Evolutionary conservation across 2,797 vertebrate genomes (phyloP).

Genomic region (Ceryle rudis): DNA sequence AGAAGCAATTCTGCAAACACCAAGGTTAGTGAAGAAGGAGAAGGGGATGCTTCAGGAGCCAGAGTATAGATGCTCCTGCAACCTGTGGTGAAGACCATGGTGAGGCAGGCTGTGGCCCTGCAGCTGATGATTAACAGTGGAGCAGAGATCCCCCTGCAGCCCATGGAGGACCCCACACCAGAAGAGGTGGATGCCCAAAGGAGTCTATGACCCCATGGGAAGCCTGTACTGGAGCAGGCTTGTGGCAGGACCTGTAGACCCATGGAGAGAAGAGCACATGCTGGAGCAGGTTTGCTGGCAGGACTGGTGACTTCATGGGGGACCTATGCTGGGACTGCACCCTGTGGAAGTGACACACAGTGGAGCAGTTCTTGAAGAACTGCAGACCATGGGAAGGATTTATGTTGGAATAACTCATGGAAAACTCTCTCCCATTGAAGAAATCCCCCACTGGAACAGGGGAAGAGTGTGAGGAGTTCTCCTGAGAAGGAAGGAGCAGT

Average conservation of each 20-base stretch:
- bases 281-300: not conserved
- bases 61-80: not conserved
- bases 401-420: not conserved
- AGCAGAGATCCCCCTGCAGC: not conserved
- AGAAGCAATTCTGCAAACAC: not conserved
- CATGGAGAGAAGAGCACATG: not conserved
- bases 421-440: not conserved
- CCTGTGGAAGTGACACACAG: not conserved
- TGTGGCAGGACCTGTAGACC: not conserved
- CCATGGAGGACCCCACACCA: not conserved
- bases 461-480: not conserved
- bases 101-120: not conserved
- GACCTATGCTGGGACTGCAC: not conserved
- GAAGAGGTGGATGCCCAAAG: not conserved
- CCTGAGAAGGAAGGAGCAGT: not conserved
- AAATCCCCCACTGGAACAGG: not conserved
- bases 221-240: not conserved
- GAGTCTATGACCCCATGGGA: not conserved
- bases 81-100: not conserved
- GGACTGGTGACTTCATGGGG: not conserved
- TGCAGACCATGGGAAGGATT: not conserved
- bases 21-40: too few relatives aligned
- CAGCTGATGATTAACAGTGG: not conserved
- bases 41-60: not conserved
- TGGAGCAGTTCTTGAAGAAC: not conserved